Evolutionary conservation across 2,113 vertebrate species (phyloP), one percentile per base, ranked within the genome.

Genomic region (Aplodontia rufa): DNA sequence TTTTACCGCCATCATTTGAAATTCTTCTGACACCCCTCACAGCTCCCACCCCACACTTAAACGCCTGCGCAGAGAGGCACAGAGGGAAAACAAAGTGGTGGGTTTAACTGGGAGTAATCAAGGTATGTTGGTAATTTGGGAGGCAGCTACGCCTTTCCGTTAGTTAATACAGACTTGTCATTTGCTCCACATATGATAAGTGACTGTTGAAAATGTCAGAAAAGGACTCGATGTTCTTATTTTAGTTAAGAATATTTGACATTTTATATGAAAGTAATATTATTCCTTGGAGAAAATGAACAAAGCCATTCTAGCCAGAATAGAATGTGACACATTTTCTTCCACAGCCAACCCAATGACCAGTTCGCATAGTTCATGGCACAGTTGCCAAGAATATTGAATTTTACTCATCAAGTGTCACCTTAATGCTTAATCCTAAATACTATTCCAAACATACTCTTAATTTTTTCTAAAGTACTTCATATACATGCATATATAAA

Each of bases 171-270:
- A 28, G 58, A 66, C 26, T 40, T 96, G 87, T 93, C 90, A 92
- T 75, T 82, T 94, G 68, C 71, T 92, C 42, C 37, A 79, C 42
- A 82, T 76, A 40, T 17, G 79, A 90, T 87, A 75, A 71, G 85
- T 0, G 37, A 78, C 51, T 71, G 30, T 47, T 92, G 92, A 78
- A 97, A 97, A 96, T 78, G 87, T 94, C 84, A 88, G 71, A 45
- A 81, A 93, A 96, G 12, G 49, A 95, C 72, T 75, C 95, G 87
- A 92, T 75, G 76, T 26, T 71, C 32, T 94, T 92, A 94, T 69
- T 96, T 45, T 76, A 80, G 62, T 93, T 81, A 96, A 95, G 49
- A 94, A 90, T 92, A 95, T 91, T 85, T 97, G 96, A 97, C 86
- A 96, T 97, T 97, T 96, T 82, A 71, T 80, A 71, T 91, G 68